Percentiles rank a stretch among this genome's conserved stretches.
These are phyloP conservation scores for Bagarius yarrelli DNA, from an alignment of 2,113 vertebrate species.

Conservation along the genomic window DNA sequence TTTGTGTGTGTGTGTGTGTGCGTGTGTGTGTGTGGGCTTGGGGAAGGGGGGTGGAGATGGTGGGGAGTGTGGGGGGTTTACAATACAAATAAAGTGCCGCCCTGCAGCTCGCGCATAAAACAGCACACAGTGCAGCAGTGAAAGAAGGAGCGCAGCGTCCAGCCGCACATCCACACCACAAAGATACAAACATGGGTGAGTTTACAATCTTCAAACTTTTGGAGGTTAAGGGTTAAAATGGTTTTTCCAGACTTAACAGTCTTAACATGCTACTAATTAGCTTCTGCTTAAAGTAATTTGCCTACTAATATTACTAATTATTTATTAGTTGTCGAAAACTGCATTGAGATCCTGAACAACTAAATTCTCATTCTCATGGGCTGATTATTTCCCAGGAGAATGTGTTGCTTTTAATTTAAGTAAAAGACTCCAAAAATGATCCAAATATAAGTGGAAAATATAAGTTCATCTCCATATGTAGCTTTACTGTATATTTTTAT, in stretches of 20 bases:
- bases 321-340: not conserved
- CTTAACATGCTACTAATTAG: not conserved
- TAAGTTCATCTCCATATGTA: too few species aligned
- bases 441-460: too few species aligned
- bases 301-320: not conserved
- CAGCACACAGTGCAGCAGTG: not conserved
- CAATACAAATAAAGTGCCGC: conserved; percentile 3
- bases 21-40: too few species aligned
- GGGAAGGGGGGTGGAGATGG: not conserved
- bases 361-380: not conserved
- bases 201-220: not conserved
- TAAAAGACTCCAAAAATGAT: too few species aligned
- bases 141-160: not conserved
- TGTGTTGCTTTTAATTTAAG: conserved; percentile 29
- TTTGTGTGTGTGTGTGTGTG: too few species aligned
- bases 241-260: not conserved
- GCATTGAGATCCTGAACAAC: not conserved
- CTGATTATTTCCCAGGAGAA: not conserved
- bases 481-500: too few species aligned
- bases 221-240: not conserved
- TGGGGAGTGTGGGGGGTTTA: not conserved
- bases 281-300: not conserved
- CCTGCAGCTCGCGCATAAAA: not conserved
- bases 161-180: not conserved
- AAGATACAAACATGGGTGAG: conserved; percentile 26